Evolutionary conservation across 2,797 vertebrate genomes (phyloP).

Genomic region (Pangasius sanitwongsei): DNA sequence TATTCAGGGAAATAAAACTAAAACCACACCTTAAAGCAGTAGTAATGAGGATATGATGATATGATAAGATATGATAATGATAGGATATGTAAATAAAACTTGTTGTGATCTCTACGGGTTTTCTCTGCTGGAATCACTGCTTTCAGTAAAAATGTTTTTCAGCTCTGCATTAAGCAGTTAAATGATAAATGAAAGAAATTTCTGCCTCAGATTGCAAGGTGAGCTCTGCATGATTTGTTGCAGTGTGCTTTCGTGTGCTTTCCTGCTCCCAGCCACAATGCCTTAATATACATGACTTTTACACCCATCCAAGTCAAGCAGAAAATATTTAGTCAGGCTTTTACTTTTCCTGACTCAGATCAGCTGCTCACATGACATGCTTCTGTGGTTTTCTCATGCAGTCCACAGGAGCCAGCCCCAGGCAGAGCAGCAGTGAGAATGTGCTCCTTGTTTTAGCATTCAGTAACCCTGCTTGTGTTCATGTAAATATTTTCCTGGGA

Average conservation of each 20-base stretch:
- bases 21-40: slow-evolving; percentile 9
- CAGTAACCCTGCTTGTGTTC: neutral
- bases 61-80: neutral
- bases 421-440: neutral
- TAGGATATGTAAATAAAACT: neutral
- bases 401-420: slow-evolving; percentile 31
- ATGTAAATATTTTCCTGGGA: too few relatives aligned
- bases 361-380: slow-evolving; percentile 54
- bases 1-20: neutral
- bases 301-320: neutral
- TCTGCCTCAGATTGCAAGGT: neutral
- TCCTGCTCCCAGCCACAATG: neutral
- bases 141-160: neutral
- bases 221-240: neutral
- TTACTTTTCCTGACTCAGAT: slow-evolving; percentile 24
- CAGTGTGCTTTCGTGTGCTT: too few relatives aligned
- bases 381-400: slow-evolving; percentile 34
- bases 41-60: neutral
- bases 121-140: neutral
- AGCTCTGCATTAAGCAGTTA: neutral
- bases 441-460: neutral
- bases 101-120: neutral
- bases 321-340: neutral
- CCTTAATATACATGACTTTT: neutral
- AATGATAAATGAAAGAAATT: neutral